Conservation (phyloP, 2,113 vertebrate genomes). For the Nibea albiflora region DNA sequence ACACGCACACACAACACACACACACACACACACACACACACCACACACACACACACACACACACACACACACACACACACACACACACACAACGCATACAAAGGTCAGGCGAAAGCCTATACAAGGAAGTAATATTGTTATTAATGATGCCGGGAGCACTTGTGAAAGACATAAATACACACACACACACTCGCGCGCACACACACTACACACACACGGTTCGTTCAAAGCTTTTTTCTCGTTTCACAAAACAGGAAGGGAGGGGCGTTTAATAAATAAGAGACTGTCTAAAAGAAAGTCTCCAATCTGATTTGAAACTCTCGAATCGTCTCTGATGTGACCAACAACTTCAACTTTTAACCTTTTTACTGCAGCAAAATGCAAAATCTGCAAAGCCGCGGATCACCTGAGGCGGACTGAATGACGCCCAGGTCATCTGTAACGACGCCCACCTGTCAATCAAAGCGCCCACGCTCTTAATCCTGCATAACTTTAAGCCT, state of each 20-base stretch:
- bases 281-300: background rate
- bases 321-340: background rate
- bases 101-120: conserved; percentile 75
- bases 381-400: too few relatives aligned
- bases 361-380: too few relatives aligned
- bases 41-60: conserved; percentile 24
- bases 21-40: conserved; percentile 15
- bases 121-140: conserved; percentile 80
- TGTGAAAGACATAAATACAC: conserved; percentile 51
- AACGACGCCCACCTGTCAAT: too few relatives aligned
- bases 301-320: background rate
- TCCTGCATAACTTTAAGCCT: too few relatives aligned
- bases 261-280: conserved; percentile 26
- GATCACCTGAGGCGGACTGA: too few relatives aligned
- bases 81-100: background rate
- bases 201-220: conserved; percentile 19
- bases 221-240: conserved; percentile 4
- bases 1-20: conserved; percentile 19
- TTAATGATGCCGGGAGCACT: conserved; percentile 72
- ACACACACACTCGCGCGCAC: conserved; percentile 20
- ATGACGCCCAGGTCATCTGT: too few relatives aligned
- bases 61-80: conserved; percentile 21
- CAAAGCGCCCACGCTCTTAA: too few relatives aligned
- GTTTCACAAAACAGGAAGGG: conserved; percentile 69
- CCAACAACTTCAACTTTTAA: too few relatives aligned